Evolutionary conservation across 2,888 invertebrate genomes (phyloP), one percentile per base, ranked within the genome.

Genomic region (Leptodirus hochenwartii): DNA sequence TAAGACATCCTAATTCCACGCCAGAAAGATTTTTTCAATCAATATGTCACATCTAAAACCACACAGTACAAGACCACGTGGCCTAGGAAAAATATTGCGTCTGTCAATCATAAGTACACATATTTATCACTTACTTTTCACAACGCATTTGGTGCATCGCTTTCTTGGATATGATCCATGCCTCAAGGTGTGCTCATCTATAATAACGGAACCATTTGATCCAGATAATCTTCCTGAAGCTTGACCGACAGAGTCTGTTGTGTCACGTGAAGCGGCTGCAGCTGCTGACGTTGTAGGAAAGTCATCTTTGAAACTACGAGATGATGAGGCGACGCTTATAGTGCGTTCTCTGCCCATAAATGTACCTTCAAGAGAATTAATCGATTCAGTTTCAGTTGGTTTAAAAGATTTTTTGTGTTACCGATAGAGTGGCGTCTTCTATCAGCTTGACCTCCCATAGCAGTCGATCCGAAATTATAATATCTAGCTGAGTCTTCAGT

Each of bases 341-440:
- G 44, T 61, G 15, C 51, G 38, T 30, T 51, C 49, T 17, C 50
- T n/a, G n/a, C n/a, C n/a, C n/a, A n/a, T n/a, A n/a, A n/a, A n/a
- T n/a, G n/a, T n/a, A n/a, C n/a, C n/a, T n/a, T n/a, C n/a, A n/a
- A n/a, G n/a, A n/a, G n/a, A n/a, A n/a, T n/a, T n/a, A n/a, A n/a
- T n/a, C n/a, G n/a, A n/a, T n/a, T n/a, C n/a, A n/a, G n/a, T n/a
- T n/a, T n/a, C n/a, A n/a, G n/a, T n/a, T n/a, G n/a, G n/a, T n/a
- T n/a, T n/a, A n/a, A n/a, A n/a, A n/a, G n/a, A n/a, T n/a, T n/a
- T n/a, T n/a, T n/a, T n/a, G n/a, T n/a, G n/a, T n/a, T 69, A 4
- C 75, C 70, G 11, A 75, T 71, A 0, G 75, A 75, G 45, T 76
- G 76, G 37, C 77, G 58, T 20, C 64, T 47, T 27, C 64, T 53